Evolutionary conservation across 2,797 vertebrate genomes (phyloP).

Genomic region (Pangasius mekongensis): DNA sequence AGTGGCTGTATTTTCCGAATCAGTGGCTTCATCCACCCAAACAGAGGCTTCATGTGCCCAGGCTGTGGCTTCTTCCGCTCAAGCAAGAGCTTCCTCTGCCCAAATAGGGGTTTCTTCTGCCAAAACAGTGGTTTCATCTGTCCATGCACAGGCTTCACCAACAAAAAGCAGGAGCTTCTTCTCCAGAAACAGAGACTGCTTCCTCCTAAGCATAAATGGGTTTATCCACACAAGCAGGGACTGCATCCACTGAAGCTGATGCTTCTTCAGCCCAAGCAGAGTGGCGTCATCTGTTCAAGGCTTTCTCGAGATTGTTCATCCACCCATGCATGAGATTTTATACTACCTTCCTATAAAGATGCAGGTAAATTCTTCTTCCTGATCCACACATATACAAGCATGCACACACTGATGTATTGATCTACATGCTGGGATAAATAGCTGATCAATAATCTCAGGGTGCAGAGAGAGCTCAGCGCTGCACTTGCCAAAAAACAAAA

Average conservation of each 20-base stretch:
- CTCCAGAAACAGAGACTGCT: background rate
- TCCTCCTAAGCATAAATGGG: background rate
- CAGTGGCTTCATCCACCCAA: background rate
- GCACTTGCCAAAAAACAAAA: background rate
- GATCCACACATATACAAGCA: slow-evolving; percentile 13
- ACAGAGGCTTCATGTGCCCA: background rate
- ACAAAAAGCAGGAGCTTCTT: background rate
- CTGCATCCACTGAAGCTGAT: background rate
- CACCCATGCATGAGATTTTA: background rate
- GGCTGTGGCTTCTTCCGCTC: background rate
- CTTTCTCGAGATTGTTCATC: background rate
- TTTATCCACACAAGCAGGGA: background rate
- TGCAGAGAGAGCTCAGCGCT: background rate
- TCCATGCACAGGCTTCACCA: background rate
- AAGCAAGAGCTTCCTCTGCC: background rate
- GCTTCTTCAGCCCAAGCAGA: background rate
- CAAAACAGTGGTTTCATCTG: background rate
- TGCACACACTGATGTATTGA: slow-evolving; percentile 37
- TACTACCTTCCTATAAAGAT: background rate
- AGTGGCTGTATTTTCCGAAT: background rate
- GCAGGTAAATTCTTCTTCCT: background rate
- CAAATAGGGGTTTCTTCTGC: background rate
- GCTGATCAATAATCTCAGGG: slow-evolving; percentile 32
- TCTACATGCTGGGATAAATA: slow-evolving; percentile 40
- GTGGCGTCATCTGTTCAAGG: background rate